These are phyloP conservation scores for Fopius arisanus DNA, from an alignment of 1,140 invertebrate genomes.

Conservation along the genomic window DNA sequence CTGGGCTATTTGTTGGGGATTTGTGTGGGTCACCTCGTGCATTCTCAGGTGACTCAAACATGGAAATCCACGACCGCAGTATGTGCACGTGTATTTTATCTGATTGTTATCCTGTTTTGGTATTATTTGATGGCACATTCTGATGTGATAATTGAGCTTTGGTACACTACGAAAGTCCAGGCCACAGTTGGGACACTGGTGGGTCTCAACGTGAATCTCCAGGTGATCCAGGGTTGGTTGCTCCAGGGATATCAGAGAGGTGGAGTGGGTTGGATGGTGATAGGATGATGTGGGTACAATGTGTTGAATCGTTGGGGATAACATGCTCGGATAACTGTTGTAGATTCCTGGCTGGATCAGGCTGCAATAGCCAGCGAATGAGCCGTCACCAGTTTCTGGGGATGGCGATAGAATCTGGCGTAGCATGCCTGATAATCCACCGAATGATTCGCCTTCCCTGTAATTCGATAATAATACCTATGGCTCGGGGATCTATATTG, in stretches of 20 bases:
- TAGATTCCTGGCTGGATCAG: slow-evolving; percentile 52
- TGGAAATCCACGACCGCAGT: slow-evolving; percentile 53
- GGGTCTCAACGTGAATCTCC: slow-evolving; percentile 52
- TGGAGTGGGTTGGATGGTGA: slow-evolving; percentile 28
- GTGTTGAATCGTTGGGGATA: slow-evolving; percentile 47
- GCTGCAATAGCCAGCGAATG: slow-evolving; percentile 47
- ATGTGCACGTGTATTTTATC: slow-evolving; percentile 50
- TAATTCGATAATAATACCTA: slow-evolving; percentile 61
- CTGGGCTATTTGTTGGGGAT: slow-evolving; percentile 11
- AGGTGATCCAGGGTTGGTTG: slow-evolving; percentile 46
- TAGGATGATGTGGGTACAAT: slow-evolving; percentile 37
- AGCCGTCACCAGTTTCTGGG: slow-evolving; percentile 52
- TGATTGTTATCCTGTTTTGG: slow-evolving; percentile 41
- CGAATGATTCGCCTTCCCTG: slow-evolving; percentile 61
- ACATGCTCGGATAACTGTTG: slow-evolving; percentile 50
- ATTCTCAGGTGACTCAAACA: slow-evolving; percentile 52
- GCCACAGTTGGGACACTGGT: slow-evolving; percentile 56
- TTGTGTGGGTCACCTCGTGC: slow-evolving; percentile 48
- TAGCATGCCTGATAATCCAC: slow-evolving; percentile 62
- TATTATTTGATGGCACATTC: slow-evolving; percentile 48
- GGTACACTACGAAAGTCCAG: slow-evolving; percentile 54
- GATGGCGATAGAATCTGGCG: slow-evolving; percentile 62
- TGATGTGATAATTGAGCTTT: slow-evolving; percentile 60
- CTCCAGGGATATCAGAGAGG: slow-evolving; percentile 34
- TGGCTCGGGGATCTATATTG: no score